These are phyloP conservation scores for Anthophora plumipes DNA, from an alignment of 2,888 invertebrate genomes.

Conservation along the genomic window DNA sequence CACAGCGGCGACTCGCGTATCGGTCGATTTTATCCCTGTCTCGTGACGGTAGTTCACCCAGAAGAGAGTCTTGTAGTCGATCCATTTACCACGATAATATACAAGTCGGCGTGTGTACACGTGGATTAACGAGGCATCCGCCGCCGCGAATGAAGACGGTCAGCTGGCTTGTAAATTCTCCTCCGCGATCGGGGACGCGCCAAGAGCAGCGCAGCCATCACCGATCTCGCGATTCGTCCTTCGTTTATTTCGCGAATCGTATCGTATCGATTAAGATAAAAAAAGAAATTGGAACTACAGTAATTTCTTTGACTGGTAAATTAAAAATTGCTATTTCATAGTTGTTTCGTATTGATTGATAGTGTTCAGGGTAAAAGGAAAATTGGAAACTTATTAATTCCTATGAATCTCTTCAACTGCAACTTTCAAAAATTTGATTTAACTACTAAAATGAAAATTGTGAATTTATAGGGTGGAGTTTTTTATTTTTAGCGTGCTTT, in stretches of 20 bases:
- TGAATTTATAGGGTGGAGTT: too few species aligned
- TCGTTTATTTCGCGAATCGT: not conserved
- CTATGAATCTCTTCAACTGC: too few species aligned
- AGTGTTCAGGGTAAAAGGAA: too few species aligned
- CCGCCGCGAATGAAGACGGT: conserved; percentile 37
- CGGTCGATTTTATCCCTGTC: conserved; percentile 60
- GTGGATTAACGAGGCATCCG: conserved; percentile 49
- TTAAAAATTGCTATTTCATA: too few species aligned
- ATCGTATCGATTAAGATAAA: too few species aligned
- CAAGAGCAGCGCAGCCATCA: not conserved
- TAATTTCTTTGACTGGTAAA: too few species aligned
- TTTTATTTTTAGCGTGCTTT: too few species aligned
- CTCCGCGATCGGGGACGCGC: conserved; percentile 16
- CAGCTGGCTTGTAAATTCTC: conserved; percentile 36
- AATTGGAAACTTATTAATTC: too few species aligned
- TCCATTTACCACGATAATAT: conserved; percentile 54
- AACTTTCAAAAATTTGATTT: too few species aligned
- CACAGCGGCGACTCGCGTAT: conserved; percentile 35
- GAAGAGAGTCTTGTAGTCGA: conserved; percentile 53
- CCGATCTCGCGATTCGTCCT: not conserved
- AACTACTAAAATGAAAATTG: too few species aligned
- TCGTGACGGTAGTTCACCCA: conserved; percentile 59
- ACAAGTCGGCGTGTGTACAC: conserved; percentile 28
- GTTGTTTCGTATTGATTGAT: too few species aligned
- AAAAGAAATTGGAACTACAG: too few species aligned